Evolutionary conservation across 2,888 invertebrate genomes (phyloP), one percentile per base, ranked within the genome.

Genomic region (Carterocephalus palaemon): DNA sequence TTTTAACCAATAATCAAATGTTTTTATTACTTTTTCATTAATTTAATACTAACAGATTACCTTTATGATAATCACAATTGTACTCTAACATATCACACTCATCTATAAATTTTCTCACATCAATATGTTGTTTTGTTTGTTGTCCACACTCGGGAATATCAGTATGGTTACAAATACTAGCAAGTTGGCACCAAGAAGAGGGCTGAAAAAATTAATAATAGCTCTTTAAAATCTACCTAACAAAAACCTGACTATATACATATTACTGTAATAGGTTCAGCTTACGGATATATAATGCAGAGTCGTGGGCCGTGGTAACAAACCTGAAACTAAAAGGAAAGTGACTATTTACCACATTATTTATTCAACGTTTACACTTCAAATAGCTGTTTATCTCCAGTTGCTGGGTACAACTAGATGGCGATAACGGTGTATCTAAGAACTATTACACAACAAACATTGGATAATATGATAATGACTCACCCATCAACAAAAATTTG

Each of bases 51-150:
- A 38, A 24, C 3, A 40, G 37, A n/a, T 40, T 47, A 32, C 47
- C 61, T 65, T 56, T 62, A 3, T 57, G 53, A 41, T 70, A 45
- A 34, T 72, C 68, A 41, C 82, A 83, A 32, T 81, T 81, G 48
- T 66, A 71, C 54, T 82, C 81, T 28, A 58, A 57, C 62, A 79
- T 64, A 33, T 77, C 73, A 50, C 82, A 82, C 8, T 67, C 62
- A 24, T 82, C 82, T 17, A 71, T 38, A 59, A 83, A 83, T 9
- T 56, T 20, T 51, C 63, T 60, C 3, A 49, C 49, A 7, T 46
- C 48, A 22, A 54, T 8, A 10, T 10, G 7, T 13, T 13, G n/a
- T 37, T 0, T 10, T 45, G 9, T 17, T 26, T 72, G 61, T 32
- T 57, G 41, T 0, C 69, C 81, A 57, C 82, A 82, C 37, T 63